Conservation (phyloP, 2,888 invertebrate species). For the Carabus problematicus region DNA sequence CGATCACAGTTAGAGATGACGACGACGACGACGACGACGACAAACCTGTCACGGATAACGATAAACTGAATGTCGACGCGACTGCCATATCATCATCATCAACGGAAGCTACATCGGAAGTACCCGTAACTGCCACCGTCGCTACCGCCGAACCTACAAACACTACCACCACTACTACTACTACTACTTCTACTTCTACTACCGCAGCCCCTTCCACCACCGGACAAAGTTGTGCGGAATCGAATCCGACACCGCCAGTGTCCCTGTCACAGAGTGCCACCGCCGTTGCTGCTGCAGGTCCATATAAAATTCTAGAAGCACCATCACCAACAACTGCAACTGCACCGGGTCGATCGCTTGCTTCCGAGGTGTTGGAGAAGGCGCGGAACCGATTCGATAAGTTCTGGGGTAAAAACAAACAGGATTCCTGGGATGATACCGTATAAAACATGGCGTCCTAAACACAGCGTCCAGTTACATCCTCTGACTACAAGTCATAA, state of each 20-base stretch:
- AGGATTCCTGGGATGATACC: conserved; percentile 54
- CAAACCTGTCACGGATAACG: conserved; percentile 20
- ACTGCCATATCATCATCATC: neutral
- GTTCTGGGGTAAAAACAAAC: conserved; percentile 80
- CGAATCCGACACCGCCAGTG: too few species aligned
- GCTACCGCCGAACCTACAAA: conserved; percentile 25
- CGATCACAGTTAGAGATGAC: conserved; percentile 46
- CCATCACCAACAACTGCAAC: conserved; percentile 47
- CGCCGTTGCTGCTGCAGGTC: conserved; percentile 46
- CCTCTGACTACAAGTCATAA: too few species aligned
- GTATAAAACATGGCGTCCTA: too few species aligned
- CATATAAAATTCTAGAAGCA: conserved; percentile 22
- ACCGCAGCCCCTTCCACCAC: neutral
- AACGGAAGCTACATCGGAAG: conserved; percentile 9
- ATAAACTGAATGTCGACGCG: too few species aligned
- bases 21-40: conserved; percentile 46
- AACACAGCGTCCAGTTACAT: too few species aligned
- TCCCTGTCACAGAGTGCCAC: neutral
- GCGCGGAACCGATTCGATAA: conserved; percentile 85
- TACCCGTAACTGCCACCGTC: neutral
- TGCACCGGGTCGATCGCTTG: conserved; percentile 63
- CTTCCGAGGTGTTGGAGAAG: conserved; percentile 79
- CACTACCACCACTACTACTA: conserved; percentile 38
- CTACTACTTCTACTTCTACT: conserved; percentile 33
- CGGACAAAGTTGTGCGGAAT: too few species aligned